Conservation (phyloP, 2,797 vertebrate species). For the Malurus leucopterus region DNA sequence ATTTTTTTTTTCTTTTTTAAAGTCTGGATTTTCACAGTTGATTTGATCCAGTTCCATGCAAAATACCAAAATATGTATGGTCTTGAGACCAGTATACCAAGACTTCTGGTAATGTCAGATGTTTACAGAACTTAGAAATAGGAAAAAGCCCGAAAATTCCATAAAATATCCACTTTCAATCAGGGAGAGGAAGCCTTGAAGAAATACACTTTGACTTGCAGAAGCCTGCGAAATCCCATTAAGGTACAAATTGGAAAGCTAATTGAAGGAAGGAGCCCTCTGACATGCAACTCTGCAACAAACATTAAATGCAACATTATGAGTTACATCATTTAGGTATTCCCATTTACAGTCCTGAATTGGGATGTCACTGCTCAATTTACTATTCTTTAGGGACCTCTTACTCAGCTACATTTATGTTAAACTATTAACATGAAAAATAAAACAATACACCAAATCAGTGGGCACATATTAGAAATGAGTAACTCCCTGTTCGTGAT, state of each 20-base stretch:
- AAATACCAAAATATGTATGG: neutral
- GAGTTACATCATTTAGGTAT: neutral
- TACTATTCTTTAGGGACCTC: neutral
- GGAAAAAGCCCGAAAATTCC: conserved; percentile 46
- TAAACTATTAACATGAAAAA: neutral
- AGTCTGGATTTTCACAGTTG: neutral
- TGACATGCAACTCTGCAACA: conserved; percentile 47
- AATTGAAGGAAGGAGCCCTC: neutral
- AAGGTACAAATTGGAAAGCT: conserved; percentile 45
- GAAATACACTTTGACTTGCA: conserved; percentile 65
- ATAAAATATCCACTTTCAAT: conserved; percentile 35
- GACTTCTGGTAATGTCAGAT: conserved; percentile 66
- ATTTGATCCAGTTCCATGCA: neutral
- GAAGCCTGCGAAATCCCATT: conserved; percentile 67
- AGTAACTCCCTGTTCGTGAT: neutral
- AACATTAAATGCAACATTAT: neutral
- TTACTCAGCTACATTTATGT: neutral
- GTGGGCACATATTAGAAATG: neutral
- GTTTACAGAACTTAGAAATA: conserved; percentile 70
- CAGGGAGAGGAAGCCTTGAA: conserved; percentile 60
- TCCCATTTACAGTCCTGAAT: neutral
- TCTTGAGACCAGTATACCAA: neutral
- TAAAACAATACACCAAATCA: neutral
- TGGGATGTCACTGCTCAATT: neutral
- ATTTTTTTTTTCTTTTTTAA: neutral